Conservation (phyloP, 2,113 vertebrate species). For the Monopterus albus region DNA sequence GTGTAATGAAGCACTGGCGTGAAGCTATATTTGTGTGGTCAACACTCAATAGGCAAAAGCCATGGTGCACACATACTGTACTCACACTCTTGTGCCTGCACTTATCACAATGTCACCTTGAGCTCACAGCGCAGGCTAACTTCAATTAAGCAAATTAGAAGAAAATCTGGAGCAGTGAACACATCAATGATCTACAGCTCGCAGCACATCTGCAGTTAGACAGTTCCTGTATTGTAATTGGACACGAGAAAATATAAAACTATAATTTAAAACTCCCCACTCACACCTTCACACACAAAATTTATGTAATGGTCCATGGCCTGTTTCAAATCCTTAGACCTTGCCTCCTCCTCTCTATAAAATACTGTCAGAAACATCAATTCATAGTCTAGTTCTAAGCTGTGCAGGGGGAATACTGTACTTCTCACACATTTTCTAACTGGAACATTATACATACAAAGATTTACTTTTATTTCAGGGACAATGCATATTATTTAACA, state of each 20-base stretch:
- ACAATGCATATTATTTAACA: too few relatives aligned
- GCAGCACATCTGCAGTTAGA: constrained; percentile 46
- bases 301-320: constrained; percentile 20
- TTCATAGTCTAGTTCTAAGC: background rate
- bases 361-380: background rate
- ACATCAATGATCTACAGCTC: constrained; percentile 65
- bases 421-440: constrained; percentile 7
- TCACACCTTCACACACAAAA: constrained; percentile 4
- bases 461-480: too few relatives aligned
- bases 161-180: constrained; percentile 67
- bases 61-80: background rate
- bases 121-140: constrained; percentile 72
- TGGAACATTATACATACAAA: background rate
- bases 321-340: background rate
- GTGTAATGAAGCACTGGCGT: constrained; percentile 31
- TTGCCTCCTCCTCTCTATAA: background rate
- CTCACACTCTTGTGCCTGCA: background rate
- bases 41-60: constrained; percentile 24
- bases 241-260: constrained; percentile 4
- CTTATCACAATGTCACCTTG: constrained; percentile 73
- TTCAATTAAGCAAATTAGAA: constrained; percentile 78
- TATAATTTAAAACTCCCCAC: constrained; percentile 1
- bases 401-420: background rate
- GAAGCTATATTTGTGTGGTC: constrained; percentile 30
- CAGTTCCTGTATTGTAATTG: constrained; percentile 30